phyloP scores from a whole-genome alignment of 2,797 vertebrate species.

The Enteromius unitaeniatus region DNA sequence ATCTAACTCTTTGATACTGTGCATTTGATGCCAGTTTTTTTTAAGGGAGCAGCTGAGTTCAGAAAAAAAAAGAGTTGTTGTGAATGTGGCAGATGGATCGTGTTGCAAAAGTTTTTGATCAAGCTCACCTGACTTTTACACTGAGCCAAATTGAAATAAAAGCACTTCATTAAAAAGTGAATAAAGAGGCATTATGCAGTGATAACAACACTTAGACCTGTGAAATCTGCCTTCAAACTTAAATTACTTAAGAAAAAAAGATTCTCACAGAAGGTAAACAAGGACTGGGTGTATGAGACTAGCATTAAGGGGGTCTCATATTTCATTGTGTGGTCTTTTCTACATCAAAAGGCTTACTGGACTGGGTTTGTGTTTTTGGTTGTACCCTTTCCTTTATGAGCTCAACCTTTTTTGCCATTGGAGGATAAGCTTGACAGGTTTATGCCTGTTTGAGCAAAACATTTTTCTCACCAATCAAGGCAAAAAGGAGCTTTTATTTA shows the following conservation, averaged over 20 bases:
- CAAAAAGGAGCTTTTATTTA: not conserved
- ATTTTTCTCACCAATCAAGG: not conserved
- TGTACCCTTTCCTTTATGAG: slow-evolving; percentile 13
- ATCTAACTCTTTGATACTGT: slow-evolving; percentile 23
- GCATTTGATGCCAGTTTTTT: slow-evolving; percentile 35
- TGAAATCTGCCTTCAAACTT: slow-evolving; percentile 1
- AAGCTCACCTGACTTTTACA: slow-evolving; percentile 20
- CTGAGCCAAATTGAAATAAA: slow-evolving; percentile 8
- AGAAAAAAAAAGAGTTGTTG: not conserved
- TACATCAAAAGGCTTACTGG: slow-evolving; percentile 35
- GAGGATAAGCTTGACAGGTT: not conserved
- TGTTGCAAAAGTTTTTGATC: slow-evolving; percentile 27
- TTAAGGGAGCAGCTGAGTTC: slow-evolving; percentile 4
- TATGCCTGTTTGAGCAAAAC: not conserved
- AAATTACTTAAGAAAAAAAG: not conserved
- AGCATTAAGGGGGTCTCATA: slow-evolving; percentile 17
- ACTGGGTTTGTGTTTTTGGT: slow-evolving; percentile 11
- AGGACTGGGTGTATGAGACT: not conserved
- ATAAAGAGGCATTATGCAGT: slow-evolving; percentile 11
- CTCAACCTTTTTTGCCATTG: slow-evolving; percentile 15
- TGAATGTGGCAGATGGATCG: slow-evolving; percentile 19
- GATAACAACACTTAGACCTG: not conserved
- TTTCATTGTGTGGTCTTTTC: slow-evolving; percentile 44
- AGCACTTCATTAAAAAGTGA: slow-evolving; percentile 16
- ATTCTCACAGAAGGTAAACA: slow-evolving; percentile 9